Evolutionary conservation across 2,113 vertebrate genomes (phyloP).

Genomic region (Canis aureus): DNA sequence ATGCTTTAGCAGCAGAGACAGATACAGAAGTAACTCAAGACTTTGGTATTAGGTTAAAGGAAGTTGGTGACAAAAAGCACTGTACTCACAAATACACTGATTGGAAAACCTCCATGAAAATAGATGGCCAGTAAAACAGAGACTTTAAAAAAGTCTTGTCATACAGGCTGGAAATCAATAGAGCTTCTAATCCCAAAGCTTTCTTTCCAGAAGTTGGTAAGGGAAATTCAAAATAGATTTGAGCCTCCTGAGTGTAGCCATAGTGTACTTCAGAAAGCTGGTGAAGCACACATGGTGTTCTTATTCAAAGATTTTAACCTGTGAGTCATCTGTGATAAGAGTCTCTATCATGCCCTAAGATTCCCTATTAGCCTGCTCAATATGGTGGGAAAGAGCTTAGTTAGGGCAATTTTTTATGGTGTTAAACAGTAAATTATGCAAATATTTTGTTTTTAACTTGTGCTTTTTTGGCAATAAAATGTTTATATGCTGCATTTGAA

Average conservation of each 20-base stretch:
- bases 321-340: constrained; percentile 88
- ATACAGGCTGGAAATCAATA: constrained; percentile 85
- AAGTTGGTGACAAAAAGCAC: constrained; percentile 46
- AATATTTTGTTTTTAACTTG: constrained; percentile 88
- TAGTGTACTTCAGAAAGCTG: constrained; percentile 86
- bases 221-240: constrained; percentile 85
- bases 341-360: constrained; percentile 89
- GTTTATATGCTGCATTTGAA: constrained; percentile 88
- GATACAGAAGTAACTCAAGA: background rate
- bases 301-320: constrained; percentile 89
- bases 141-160: constrained; percentile 61
- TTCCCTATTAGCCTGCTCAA: constrained; percentile 87
- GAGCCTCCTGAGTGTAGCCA: constrained; percentile 82
- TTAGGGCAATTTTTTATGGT: constrained; percentile 85
- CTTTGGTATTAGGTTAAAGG: constrained; percentile 20
- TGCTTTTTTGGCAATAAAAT: constrained; percentile 87
- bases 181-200: constrained; percentile 88
- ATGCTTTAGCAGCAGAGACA: background rate
- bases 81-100: constrained; percentile 62
- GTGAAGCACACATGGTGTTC: constrained; percentile 86
- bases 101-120: constrained; percentile 64
- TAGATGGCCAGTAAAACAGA: constrained; percentile 65
- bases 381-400: constrained; percentile 86
- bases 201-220: constrained; percentile 88
- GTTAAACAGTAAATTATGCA: constrained; percentile 88